These are phyloP conservation scores for Aproaerema taeniolella DNA, from an alignment of 2,888 invertebrate species.

Conservation along the genomic window DNA sequence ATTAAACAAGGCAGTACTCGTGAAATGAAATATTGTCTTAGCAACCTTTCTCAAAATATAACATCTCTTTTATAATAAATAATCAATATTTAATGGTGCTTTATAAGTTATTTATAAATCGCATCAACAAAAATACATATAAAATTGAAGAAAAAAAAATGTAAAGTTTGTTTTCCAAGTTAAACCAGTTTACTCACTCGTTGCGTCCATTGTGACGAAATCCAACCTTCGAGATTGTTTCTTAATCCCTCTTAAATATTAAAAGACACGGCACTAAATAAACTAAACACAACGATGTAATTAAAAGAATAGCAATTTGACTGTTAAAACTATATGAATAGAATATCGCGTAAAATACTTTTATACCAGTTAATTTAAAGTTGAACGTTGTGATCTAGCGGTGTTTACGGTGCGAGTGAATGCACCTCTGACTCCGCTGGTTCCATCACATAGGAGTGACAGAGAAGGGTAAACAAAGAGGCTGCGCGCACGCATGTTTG, in stretches of 20 bases:
- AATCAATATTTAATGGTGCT: too few relatives aligned
- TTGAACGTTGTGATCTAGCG: conserved; percentile 41
- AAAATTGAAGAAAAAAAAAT: too few relatives aligned
- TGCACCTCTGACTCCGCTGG: conserved; percentile 45
- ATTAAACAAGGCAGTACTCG: too few relatives aligned
- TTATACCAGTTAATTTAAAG: too few relatives aligned
- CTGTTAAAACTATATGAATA: too few relatives aligned
- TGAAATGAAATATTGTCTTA: too few relatives aligned
- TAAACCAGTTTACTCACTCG: conserved; percentile 61
- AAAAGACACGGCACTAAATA: conserved; percentile 2
- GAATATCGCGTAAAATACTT: too few relatives aligned
- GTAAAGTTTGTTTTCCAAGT: neutral
- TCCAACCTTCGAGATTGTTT: conserved; percentile 56
- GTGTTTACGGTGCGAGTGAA: conserved; percentile 61
- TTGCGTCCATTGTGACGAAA: conserved; percentile 71
- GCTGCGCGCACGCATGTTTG: conserved; percentile 12
- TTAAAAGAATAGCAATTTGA: too few relatives aligned
- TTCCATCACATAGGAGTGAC: conserved; percentile 45
- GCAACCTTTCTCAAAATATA: too few relatives aligned
- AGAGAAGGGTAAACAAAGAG: conserved; percentile 21
- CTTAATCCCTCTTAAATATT: conserved; percentile 33
- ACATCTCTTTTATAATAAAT: too few relatives aligned
- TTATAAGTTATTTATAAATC: too few relatives aligned
- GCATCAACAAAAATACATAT: too few relatives aligned
- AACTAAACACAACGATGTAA: neutral